phyloP scores from a whole-genome alignment of 2,797 vertebrate species.

The Carduelis carduelis region DNA sequence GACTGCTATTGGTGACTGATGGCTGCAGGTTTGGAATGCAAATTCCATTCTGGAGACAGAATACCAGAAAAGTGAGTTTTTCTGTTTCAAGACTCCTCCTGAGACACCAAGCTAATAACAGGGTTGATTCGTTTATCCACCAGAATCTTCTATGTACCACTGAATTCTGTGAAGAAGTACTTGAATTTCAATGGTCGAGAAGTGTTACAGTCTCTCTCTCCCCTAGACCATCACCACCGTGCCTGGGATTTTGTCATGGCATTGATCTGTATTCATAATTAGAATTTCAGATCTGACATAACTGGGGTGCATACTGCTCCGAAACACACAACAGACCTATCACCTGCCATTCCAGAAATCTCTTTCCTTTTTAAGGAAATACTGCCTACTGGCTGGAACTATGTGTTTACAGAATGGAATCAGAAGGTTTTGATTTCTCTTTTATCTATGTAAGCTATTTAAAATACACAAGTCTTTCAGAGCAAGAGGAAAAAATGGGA shows the following conservation, averaged over 20 bases:
- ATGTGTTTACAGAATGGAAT: not conserved
- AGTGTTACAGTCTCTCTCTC: not conserved
- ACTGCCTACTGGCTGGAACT: not conserved
- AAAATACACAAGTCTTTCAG: not conserved
- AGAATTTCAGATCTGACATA: not conserved
- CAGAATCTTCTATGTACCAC: not conserved
- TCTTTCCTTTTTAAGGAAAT: not conserved
- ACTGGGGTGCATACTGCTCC: not conserved
- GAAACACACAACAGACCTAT: not conserved
- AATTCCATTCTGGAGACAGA: not conserved
- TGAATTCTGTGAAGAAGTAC: not conserved
- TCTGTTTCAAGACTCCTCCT: not conserved
- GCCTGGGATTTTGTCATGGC: not conserved
- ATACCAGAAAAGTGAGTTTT: not conserved
- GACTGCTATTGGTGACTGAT: not conserved
- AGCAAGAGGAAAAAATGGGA: not conserved
- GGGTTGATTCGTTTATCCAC: not conserved
- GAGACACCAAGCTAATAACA: not conserved
- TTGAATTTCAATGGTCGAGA: not conserved
- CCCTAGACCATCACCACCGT: not conserved
- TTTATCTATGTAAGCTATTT: not conserved
- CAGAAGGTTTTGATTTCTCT: not conserved
- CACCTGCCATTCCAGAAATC: not conserved
- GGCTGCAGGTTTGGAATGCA: not conserved
- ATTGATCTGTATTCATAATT: not conserved